Base-by-base conservation (phyloP, 1,140 invertebrate genomes). In the Lepidostoma basale region DNA sequence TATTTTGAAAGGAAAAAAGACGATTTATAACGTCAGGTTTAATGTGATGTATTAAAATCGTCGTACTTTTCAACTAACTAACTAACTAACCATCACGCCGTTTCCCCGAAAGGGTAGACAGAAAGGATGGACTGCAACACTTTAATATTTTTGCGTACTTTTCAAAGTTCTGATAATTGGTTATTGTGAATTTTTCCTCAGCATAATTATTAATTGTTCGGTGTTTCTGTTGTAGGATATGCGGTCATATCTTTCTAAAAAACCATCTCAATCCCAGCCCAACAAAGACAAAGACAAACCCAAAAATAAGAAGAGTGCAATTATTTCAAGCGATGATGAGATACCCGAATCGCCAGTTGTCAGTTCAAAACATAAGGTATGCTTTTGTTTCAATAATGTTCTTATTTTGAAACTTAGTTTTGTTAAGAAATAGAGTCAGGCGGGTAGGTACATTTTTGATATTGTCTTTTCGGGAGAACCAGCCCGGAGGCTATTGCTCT, bases 281-380 rank as follows among this genome's bases (percentile, higher is more conserved):
- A 20, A 8, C n/a, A 52, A 22, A 36, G 42, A 36, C 12, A 63
- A 36, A 36, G 12, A 10, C 9, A 63, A 49, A 22, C 33, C 28
- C 14, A 30, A 12, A 3, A 39, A 18, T 20, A 49, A 36, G 64
- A 66, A 58, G 2, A 68, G 73, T 10, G n/a, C 5, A 16, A n/a
- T 30, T 12, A 47, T 65, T 39, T 68, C 79, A 5, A 68, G 52
- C 40, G 67, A 69, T 44, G 77, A 80, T 45, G 77, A 80, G 26
- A 80, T 82, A 68, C 80, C 79, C 23, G 77, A 81, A 28, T 80
- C 79, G 42, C 79, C 79, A 23, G 74, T 77, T 70, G 74, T 79
- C 8, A 69, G 76, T 56, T 28, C 44, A 2, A 76, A 75, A 62
- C 76, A 72, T 45, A 81, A 79, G 76, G 78, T 56, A 56, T 40